Evolutionary conservation across 2,888 invertebrate genomes (phyloP).

Genomic region (Pammene aurita): DNA sequence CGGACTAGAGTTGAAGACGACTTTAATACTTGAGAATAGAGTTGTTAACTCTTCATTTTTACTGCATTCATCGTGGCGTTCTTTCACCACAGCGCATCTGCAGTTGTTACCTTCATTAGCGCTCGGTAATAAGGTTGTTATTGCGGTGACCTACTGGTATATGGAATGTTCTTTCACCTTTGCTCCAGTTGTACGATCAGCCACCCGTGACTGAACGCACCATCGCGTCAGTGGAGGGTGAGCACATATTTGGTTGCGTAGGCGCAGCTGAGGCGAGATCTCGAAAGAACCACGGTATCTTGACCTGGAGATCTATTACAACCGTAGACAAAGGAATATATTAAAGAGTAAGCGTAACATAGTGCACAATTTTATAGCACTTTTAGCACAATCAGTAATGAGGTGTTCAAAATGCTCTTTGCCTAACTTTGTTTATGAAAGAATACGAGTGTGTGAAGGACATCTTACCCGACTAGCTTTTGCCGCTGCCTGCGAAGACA

Average conservation of each 20-base stretch:
- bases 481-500: too few relatives aligned
- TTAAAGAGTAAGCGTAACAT: too few relatives aligned
- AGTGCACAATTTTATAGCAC: too few relatives aligned
- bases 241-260: conserved; percentile 38
- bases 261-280: conserved; percentile 1
- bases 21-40: conserved; percentile 6
- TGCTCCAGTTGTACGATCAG: conserved; percentile 71
- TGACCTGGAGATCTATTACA: neutral
- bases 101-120: neutral
- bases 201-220: conserved; percentile 73
- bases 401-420: too few relatives aligned
- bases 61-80: conserved; percentile 48
- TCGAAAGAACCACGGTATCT: neutral
- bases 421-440: too few relatives aligned
- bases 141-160: conserved; percentile 1
- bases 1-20: neutral
- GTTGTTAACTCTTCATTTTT: neutral
- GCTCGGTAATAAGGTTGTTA: neutral
- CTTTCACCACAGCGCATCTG: conserved; percentile 73
- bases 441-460: too few relatives aligned
- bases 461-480: too few relatives aligned
- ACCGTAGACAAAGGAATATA: neutral
- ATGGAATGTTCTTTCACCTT: conserved; percentile 77
- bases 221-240: conserved; percentile 53
- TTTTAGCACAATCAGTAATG: too few relatives aligned